Conservation (phyloP, 2,888 invertebrate genomes). For the Oxycera nigricornis region DNA sequence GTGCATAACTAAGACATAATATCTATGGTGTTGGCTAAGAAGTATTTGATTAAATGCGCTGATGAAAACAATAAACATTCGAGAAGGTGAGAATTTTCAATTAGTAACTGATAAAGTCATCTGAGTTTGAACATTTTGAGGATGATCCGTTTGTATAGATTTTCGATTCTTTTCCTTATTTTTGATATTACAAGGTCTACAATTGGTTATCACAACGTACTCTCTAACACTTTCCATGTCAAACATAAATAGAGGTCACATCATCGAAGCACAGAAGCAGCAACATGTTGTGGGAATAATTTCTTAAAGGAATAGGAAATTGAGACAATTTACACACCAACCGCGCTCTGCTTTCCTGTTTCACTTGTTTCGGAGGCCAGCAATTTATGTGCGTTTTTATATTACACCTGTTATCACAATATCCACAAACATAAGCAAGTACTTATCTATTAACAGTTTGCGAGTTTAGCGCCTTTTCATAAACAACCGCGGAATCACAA, state of each 20-base stretch:
- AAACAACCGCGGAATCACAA: conserved; percentile 13
- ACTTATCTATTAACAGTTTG: not conserved
- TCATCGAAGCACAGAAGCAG: conserved; percentile 2
- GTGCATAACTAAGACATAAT: too few species aligned
- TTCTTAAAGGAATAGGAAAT: not conserved
- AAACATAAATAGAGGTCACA: not conserved
- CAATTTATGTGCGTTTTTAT: not conserved
- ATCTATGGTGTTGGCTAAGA: not conserved
- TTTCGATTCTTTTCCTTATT: too few species aligned
- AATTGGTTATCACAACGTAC: too few species aligned
- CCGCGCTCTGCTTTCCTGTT: not conserved
- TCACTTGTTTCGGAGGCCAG: not conserved
- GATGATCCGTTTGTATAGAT: too few species aligned
- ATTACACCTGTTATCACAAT: not conserved
- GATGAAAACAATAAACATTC: not conserved
- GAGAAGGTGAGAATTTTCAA: not conserved
- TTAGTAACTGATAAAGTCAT: too few species aligned
- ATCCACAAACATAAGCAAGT: not conserved
- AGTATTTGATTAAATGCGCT: not conserved
- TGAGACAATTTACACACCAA: not conserved
- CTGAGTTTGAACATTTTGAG: too few species aligned
- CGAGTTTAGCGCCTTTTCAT: not conserved
- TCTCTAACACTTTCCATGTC: too few species aligned
- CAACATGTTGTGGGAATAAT: conserved; percentile 33
- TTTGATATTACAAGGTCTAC: too few species aligned